phyloP scores from a whole-genome alignment of 2,113 vertebrate species.

The Pseudonaja textilis region DNA sequence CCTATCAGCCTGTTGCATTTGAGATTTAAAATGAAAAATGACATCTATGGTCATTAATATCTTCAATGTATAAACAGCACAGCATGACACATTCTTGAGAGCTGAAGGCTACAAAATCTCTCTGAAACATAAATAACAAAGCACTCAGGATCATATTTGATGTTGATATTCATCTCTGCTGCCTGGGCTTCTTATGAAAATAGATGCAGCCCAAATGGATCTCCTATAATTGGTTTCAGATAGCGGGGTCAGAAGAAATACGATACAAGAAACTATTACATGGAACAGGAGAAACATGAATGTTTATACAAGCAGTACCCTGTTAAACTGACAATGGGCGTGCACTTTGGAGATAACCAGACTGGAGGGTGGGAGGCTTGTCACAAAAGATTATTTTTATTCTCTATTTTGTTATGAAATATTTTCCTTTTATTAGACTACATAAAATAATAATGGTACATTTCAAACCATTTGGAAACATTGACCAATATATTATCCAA shows the following conservation, averaged over 20 bases:
- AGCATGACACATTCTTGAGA: constrained; percentile 98
- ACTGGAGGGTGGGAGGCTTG: constrained; percentile 51
- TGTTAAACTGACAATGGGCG: constrained; percentile 78
- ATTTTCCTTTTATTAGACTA: constrained; percentile 47
- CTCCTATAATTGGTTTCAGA: constrained; percentile 99
- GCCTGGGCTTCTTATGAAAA: constrained; percentile 95
- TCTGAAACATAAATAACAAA: constrained; percentile 97
- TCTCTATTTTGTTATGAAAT: constrained; percentile 52
- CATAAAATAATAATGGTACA: constrained; percentile 26
- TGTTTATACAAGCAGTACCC: constrained; percentile 97
- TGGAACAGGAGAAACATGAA: constrained; percentile 91
- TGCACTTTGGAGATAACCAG: constrained; percentile 74
- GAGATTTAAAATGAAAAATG: constrained; percentile 92
- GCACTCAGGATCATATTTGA: constrained; percentile 99
- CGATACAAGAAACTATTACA: constrained; percentile 92
- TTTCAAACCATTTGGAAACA: constrained; percentile 18
- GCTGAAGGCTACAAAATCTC: constrained; percentile 86
- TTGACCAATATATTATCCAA: neutral
- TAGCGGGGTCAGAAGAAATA: constrained; percentile 96
- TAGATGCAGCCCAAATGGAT: constrained; percentile 98
- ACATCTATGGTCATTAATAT: constrained; percentile 94
- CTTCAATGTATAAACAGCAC: constrained; percentile 97
- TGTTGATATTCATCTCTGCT: constrained; percentile 98
- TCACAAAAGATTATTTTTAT: constrained; percentile 63
- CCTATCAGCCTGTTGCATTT: constrained; percentile 93